Conservation (phyloP, 30 jellyfish, hydroid and myxozoan genomes). For the Morbakka virulenta region DNA sequence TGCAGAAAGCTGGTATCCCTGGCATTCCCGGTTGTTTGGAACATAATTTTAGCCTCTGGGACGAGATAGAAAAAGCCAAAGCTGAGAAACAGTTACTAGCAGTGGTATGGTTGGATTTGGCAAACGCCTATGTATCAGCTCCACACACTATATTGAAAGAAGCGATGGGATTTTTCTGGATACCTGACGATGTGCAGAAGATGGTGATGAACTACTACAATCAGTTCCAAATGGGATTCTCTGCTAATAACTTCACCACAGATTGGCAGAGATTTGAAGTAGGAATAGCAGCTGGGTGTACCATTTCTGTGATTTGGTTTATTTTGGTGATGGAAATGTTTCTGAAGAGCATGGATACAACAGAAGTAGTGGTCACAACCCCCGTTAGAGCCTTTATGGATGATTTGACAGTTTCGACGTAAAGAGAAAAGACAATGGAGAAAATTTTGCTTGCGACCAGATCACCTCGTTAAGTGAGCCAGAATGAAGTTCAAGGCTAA, state of each 20-base stretch:
- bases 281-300: background rate
- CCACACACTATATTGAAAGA: background rate
- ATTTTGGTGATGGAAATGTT: background rate
- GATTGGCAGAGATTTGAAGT: background rate
- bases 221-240: background rate
- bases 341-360: background rate
- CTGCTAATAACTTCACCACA: background rate
- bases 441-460: background rate
- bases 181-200: background rate
- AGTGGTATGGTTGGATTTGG: background rate
- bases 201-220: background rate
- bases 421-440: background rate
- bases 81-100: background rate
- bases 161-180: background rate
- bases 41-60: background rate
- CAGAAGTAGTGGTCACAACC: background rate
- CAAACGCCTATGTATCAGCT: background rate
- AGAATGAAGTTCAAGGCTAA: background rate
- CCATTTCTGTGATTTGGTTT: background rate
- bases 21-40: background rate
- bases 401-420: background rate
- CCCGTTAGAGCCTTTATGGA: background rate
- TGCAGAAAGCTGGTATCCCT: slow-evolving; percentile 6
- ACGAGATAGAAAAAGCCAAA: background rate
- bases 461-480: background rate